phyloP scores from a whole-genome alignment of 2,888 invertebrate genomes.

The Cyclophora punctaria region DNA sequence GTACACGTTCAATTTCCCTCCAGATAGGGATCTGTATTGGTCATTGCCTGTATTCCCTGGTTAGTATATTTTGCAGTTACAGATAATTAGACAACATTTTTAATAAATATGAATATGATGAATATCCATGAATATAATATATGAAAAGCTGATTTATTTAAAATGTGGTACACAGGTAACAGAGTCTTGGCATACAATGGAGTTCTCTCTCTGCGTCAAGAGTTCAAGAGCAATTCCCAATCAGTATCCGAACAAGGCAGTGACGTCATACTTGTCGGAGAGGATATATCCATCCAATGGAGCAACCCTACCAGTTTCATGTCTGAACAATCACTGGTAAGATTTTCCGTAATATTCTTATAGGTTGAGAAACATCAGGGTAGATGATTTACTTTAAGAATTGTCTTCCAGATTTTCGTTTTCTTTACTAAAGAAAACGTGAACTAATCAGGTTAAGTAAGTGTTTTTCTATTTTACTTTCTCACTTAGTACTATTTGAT shows the following conservation, averaged over 20 bases:
- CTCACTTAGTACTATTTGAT: too few species aligned
- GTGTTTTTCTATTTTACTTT: too few species aligned
- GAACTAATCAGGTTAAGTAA: too few species aligned
- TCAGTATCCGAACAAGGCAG: conserved; percentile 76
- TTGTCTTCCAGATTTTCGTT: too few species aligned
- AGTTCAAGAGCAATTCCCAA: conserved; percentile 75
- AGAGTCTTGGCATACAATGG: conserved; percentile 93
- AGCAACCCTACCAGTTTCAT: conserved; percentile 73
- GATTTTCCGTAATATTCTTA: conserved; percentile 14
- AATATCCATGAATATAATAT: too few species aligned
- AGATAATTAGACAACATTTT: neutral
- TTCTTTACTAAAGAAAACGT: too few species aligned
- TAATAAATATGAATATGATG: too few species aligned
- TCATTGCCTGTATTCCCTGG: conserved; percentile 61
- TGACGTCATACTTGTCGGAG: conserved; percentile 88
- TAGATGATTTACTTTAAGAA: too few species aligned
- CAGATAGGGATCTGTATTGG: conserved; percentile 52
- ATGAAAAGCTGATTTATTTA: too few species aligned
- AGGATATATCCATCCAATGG: conserved; percentile 85
- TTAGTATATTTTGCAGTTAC: conserved; percentile 17
- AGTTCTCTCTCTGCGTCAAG: conserved; percentile 81
- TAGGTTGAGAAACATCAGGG: too few species aligned
- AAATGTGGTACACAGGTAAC: conserved; percentile 65
- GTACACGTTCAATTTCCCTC: conserved; percentile 48
- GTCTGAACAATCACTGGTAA: conserved; percentile 77